Evolutionary conservation across 2,797 vertebrate genomes (phyloP).

Genomic region (Sternarchorhynchus goeldii): DNA sequence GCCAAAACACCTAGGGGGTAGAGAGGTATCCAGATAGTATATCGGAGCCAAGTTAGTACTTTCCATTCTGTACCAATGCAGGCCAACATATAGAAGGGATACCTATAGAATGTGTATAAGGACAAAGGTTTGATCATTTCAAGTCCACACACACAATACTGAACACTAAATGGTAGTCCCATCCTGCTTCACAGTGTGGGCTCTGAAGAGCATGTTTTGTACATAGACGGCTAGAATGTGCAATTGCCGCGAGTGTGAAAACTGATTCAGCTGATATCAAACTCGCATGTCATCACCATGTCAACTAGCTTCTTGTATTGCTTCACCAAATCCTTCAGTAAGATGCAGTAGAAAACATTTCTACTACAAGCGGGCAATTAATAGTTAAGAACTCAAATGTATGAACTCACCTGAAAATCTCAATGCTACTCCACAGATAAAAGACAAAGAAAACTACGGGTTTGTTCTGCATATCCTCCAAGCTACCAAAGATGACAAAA

Average conservation of each 20-base stretch:
- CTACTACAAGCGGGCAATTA: not conserved
- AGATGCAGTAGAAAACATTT: not conserved
- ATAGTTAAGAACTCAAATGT: not conserved
- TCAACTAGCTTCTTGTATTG: slow-evolving; percentile 12
- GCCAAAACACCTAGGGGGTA: slow-evolving; percentile 89
- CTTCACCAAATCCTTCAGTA: not conserved
- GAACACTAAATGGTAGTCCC: not conserved
- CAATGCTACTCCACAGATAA: slow-evolving; percentile 88
- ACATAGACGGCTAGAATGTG: not conserved
- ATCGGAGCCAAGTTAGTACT: slow-evolving; percentile 91
- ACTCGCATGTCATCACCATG: not conserved
- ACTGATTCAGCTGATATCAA: not conserved
- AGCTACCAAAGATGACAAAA: slow-evolving; percentile 88
- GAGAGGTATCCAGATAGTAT: slow-evolving; percentile 91
- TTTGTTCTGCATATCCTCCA: slow-evolving; percentile 93
- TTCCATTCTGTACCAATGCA: slow-evolving; percentile 92
- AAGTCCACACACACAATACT: no score
- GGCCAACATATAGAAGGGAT: slow-evolving; percentile 94
- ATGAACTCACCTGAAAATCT: slow-evolving; percentile 86
- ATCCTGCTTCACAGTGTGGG: not conserved
- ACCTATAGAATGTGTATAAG: slow-evolving; percentile 72
- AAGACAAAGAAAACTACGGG: slow-evolving; percentile 94
- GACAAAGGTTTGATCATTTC: not conserved
- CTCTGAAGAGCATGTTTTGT: slow-evolving; percentile 27
- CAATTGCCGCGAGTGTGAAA: not conserved